A percentile compares a stretch with the other conserved stretches of the same genome.
Evolutionary conservation across 2,888 invertebrate species (phyloP).

Genomic region (Caenorhabditis imperialis): DNA sequence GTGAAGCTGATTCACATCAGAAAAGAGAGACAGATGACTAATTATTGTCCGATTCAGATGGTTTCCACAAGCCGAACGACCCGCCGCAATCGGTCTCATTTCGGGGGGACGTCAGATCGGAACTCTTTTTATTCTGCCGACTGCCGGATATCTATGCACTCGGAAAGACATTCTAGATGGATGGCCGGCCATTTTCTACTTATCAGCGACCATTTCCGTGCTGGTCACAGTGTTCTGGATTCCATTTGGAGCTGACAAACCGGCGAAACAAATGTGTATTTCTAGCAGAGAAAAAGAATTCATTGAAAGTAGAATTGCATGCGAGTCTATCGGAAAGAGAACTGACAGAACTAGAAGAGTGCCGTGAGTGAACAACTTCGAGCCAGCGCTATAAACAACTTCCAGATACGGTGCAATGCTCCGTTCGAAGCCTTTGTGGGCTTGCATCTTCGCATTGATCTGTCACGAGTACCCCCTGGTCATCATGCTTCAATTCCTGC

Average conservation of each 20-base stretch:
- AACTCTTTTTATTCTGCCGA: conserved; percentile 75
- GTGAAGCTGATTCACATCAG: conserved; percentile 16
- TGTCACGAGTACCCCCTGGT: conserved; percentile 74
- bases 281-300: conserved; percentile 71
- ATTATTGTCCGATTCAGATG: conserved; percentile 49
- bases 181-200: conserved; percentile 76
- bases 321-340: conserved; percentile 75
- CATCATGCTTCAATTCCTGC: conserved; percentile 75
- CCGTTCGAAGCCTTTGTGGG: conserved; percentile 72
- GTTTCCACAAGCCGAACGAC: conserved; percentile 75
- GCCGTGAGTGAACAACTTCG: conserved; percentile 55
- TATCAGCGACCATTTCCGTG: conserved; percentile 69
- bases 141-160: conserved; percentile 76
- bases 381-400: background rate
- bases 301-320: conserved; percentile 76
- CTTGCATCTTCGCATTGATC: conserved; percentile 71
- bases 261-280: conserved; percentile 75
- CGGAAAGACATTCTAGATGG: conserved; percentile 73
- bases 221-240: conserved; percentile 74
- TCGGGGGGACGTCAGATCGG: conserved; percentile 76
- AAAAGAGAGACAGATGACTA: background rate
- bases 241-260: conserved; percentile 77
- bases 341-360: conserved; percentile 69
- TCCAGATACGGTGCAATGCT: conserved; percentile 66
- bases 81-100: conserved; percentile 75